Percentiles rank a stretch among this genome's conserved stretches.
Conservation (phyloP, 92 coral and sea anemone species). For the Zoanthus sansibaricus region DNA sequence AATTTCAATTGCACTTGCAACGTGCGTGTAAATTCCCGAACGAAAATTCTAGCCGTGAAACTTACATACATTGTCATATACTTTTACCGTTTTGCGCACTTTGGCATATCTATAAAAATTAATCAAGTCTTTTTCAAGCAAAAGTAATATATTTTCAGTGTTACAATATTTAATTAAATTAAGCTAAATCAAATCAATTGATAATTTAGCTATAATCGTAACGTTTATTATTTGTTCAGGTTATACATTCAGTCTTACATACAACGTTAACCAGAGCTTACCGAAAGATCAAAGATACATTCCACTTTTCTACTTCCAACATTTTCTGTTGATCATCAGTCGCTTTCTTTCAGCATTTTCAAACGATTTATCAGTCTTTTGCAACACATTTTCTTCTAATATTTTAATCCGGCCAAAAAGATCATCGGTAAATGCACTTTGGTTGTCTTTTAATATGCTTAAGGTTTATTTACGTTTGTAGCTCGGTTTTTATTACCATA, state of each 20-base stretch:
- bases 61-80: no score
- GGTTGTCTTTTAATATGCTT: neutral
- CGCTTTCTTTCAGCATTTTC: no score
- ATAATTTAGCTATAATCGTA: neutral
- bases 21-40: no score
- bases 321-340: neutral
- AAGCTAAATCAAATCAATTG: neutral
- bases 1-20: no score
- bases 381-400: neutral
- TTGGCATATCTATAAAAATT: neutral
- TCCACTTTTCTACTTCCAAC: conserved; percentile 9
- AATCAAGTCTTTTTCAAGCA: neutral
- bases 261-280: neutral
- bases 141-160: neutral
- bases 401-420: no score
- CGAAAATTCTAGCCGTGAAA: no score
- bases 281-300: conserved; percentile 5
- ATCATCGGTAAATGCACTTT: neutral
- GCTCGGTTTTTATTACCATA: neutral
- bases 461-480: neutral
- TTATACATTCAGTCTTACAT: conserved; percentile 6
- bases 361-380: neutral
- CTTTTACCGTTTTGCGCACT: no score
- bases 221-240: neutral
- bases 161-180: neutral